phyloP scores from a whole-genome alignment of 2,113 vertebrate genomes.

The Dromiciops gliroides region DNA sequence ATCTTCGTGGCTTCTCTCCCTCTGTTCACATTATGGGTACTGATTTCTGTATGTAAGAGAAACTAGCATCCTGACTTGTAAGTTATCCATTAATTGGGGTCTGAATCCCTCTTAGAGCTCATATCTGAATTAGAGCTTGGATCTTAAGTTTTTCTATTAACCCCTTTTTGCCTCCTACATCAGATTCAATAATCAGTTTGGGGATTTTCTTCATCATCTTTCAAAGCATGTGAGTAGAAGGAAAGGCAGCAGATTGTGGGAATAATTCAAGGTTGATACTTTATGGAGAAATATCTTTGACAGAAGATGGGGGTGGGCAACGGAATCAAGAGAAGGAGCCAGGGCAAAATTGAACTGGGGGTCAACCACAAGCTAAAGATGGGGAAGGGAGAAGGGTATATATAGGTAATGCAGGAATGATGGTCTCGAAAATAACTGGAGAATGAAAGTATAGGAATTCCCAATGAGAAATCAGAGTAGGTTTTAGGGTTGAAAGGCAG shows the following conservation, averaged over 20 bases:
- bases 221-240: not conserved
- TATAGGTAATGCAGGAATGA: not conserved
- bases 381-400: not conserved
- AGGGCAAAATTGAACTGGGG: not conserved
- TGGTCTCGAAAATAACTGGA: not conserved
- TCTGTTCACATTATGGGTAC: no score
- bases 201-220: not conserved
- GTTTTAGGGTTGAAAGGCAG: not conserved
- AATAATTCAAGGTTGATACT: not conserved
- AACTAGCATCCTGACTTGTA: no score
- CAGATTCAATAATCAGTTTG: not conserved
- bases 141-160: no score
- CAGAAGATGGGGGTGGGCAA: not conserved
- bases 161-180: no score
- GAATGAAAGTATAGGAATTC: not conserved
- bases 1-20: no score
- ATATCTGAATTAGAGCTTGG: no score
- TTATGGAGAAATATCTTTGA: not conserved
- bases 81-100: no score
- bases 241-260: not conserved
- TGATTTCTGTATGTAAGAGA: no score
- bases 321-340: not conserved
- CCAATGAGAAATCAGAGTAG: not conserved
- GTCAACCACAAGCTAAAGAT: not conserved
- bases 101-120: no score